phyloP scores from a whole-genome alignment of 2,888 invertebrate species.

The Drepana falcataria region DNA sequence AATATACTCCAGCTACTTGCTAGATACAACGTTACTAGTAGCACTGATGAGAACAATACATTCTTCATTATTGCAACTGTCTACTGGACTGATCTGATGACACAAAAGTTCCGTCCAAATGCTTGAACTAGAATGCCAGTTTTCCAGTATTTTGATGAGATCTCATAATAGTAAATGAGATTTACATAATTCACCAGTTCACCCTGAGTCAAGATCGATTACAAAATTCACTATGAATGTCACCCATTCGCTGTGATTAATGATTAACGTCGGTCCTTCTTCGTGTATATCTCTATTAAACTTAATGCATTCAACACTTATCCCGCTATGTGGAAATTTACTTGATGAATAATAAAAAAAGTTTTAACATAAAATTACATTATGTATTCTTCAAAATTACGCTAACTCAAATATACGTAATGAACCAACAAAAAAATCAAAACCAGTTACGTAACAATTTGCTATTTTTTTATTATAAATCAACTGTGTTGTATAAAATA shows the following conservation, averaged over 20 bases:
- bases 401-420: too few relatives aligned
- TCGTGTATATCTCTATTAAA: too few relatives aligned
- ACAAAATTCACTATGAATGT: constrained; percentile 4
- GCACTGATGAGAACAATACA: constrained; percentile 13
- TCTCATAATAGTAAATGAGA: constrained; percentile 26
- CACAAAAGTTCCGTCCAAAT: constrained; percentile 23
- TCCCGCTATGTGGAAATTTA: too few relatives aligned
- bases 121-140: constrained; percentile 31
- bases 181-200: constrained; percentile 47
- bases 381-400: too few relatives aligned
- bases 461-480: too few relatives aligned
- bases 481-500: too few relatives aligned
- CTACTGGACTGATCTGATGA: neutral
- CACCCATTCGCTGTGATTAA: neutral
- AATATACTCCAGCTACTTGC: constrained; percentile 31
- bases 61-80: constrained; percentile 10
- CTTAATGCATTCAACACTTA: too few relatives aligned
- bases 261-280: neutral
- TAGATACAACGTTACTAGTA: constrained; percentile 10
- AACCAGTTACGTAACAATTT: too few relatives aligned
- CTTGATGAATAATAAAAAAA: too few relatives aligned
- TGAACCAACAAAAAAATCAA: too few relatives aligned
- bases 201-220: constrained; percentile 37
- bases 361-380: too few relatives aligned
- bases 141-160: constrained; percentile 16